Evolutionary conservation across 2,113 vertebrate species (phyloP).

Genomic region (Numenius arquata): DNA sequence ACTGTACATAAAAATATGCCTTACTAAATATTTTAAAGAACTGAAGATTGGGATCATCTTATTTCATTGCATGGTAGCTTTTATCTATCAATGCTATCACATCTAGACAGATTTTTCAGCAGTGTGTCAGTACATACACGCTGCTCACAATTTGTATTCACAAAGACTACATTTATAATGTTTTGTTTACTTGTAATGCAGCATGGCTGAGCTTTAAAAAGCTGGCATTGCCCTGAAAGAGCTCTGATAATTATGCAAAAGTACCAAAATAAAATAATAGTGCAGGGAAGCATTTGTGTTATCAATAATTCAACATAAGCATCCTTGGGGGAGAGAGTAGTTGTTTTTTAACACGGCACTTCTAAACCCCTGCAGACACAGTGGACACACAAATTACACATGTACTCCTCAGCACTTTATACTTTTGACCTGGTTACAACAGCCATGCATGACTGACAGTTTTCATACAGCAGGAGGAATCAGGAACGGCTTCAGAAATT

Average conservation of each 20-base stretch:
- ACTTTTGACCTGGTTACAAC: neutral
- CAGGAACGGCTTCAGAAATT: neutral
- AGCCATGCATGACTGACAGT: neutral
- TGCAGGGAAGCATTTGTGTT: neutral
- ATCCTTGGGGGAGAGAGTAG: neutral
- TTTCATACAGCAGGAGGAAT: neutral
- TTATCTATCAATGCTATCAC: neutral
- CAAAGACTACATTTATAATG: neutral
- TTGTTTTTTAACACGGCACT: neutral
- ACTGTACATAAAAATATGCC: neutral
- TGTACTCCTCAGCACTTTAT: neutral
- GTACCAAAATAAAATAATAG: conserved; percentile 3
- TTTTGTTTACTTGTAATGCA: conserved; percentile 5
- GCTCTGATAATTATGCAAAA: conserved; percentile 1
- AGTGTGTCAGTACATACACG: neutral
- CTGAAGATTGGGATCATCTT: neutral
- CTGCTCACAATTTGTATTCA: neutral
- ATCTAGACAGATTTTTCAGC: neutral
- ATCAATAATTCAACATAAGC: conserved; percentile 21
- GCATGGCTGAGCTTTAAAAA: neutral
- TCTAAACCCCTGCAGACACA: neutral
- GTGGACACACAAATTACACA: neutral
- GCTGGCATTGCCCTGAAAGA: neutral
- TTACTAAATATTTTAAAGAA: neutral
- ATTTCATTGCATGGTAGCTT: neutral